These are phyloP conservation scores for Coreoperca whiteheadi DNA, from an alignment of 2,113 vertebrate species.

Conservation along the genomic window DNA sequence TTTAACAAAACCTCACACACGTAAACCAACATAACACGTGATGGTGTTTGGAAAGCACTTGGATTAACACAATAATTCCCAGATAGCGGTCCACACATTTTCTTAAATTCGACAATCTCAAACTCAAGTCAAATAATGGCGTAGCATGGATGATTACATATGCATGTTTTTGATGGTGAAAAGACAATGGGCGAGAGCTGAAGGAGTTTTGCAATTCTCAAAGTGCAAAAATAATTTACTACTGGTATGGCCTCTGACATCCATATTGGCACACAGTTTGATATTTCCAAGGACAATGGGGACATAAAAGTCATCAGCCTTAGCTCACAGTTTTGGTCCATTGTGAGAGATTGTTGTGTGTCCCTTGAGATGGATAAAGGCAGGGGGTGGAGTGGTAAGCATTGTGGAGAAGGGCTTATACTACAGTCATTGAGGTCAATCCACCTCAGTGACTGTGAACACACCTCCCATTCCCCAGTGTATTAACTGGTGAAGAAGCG, in stretches of 20 bases:
- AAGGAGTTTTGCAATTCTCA: neutral
- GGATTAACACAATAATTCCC: neutral
- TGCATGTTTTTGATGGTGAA: neutral
- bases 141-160: neutral
- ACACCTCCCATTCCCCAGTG: constrained; percentile 44
- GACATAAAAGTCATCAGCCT: neutral
- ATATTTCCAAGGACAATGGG: neutral
- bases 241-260: no score
- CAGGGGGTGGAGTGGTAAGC: constrained; percentile 1
- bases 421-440: constrained; percentile 66
- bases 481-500: neutral
- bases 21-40: neutral
- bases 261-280: neutral
- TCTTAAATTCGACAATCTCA: neutral
- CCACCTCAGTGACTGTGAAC: constrained; percentile 51
- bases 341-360: neutral
- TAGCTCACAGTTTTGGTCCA: constrained; percentile 5
- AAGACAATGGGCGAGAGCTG: neutral
- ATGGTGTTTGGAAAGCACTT: constrained; percentile 21
- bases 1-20: constrained; percentile 32
- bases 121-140: neutral
- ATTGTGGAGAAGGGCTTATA: constrained; percentile 44
- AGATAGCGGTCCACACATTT: neutral
- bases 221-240: neutral
- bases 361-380: constrained; percentile 9